Percentiles rank a stretch among this genome's conserved stretches.
Conservation (phyloP, 2,113 vertebrate genomes). For the Oceanodroma tethys region DNA sequence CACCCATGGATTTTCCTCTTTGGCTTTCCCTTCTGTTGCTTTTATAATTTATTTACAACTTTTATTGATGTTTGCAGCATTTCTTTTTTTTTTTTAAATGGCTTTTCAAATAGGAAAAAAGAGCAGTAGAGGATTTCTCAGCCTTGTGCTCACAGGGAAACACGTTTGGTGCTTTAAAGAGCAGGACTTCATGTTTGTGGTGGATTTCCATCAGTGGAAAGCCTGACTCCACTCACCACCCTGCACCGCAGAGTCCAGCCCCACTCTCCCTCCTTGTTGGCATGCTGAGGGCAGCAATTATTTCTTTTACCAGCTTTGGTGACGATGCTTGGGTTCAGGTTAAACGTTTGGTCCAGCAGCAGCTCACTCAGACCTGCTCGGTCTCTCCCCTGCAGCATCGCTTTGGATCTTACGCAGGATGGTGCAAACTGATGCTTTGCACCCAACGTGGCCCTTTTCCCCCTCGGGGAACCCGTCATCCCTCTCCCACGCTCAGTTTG, state of each 20-base stretch:
- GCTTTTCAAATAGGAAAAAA: background rate
- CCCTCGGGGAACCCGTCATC: rapidly evolving
- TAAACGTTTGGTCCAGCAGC: background rate
- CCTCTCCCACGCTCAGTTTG: background rate
- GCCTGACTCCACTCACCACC: background rate
- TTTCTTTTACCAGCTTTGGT: background rate
- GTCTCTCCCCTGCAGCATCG: rapidly evolving
- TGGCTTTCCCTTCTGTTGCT: background rate
- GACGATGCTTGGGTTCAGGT: background rate
- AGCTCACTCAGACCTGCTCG: background rate
- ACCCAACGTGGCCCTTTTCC: too few species aligned
- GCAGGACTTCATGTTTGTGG: rapidly evolving
- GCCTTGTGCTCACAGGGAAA: background rate
- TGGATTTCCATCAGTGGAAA: background rate
- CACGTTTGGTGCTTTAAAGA: background rate
- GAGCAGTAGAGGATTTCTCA: background rate
- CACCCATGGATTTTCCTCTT: background rate
- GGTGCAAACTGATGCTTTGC: background rate
- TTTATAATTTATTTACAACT: background rate
- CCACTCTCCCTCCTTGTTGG: background rate
- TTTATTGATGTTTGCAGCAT: background rate
- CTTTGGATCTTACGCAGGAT: background rate
- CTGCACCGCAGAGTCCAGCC: too few species aligned
- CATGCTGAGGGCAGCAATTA: background rate
- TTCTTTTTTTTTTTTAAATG: background rate